Evolutionary conservation across 2,888 invertebrate species (phyloP).

Genomic region (Timema podura): DNA sequence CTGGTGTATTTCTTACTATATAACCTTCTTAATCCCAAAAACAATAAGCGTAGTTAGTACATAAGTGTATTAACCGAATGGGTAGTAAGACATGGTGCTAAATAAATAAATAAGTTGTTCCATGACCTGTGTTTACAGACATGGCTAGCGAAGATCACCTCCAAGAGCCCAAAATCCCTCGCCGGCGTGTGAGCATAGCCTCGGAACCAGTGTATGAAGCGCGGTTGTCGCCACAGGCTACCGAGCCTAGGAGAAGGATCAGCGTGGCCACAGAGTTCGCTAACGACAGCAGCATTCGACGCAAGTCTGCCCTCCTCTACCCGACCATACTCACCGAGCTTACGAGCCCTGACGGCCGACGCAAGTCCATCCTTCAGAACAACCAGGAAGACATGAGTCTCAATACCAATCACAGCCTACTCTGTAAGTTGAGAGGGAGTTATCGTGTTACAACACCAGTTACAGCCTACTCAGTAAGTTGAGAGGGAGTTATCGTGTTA

Average conservation of each 20-base stretch:
- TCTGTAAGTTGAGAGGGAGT: too few relatives aligned
- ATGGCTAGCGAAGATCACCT: conserved; percentile 20
- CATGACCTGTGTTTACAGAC: background rate
- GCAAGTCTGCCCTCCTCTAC: background rate
- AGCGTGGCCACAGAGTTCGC: conserved; percentile 19
- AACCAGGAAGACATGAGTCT: too few relatives aligned
- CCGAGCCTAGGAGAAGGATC: conserved; percentile 19
- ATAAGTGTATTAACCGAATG: too few relatives aligned
- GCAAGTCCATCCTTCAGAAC: conserved; percentile 41
- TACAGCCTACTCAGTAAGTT: too few relatives aligned
- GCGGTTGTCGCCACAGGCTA: conserved; percentile 44
- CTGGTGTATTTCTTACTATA: too few relatives aligned
- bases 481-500: too few relatives aligned
- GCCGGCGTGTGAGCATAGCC: conserved; percentile 60
- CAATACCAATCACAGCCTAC: too few relatives aligned
- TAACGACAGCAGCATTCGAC: background rate
- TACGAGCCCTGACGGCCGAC: conserved; percentile 38
- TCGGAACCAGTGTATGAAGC: conserved; percentile 52
- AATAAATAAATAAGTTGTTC: too few relatives aligned
- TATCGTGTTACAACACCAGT: too few relatives aligned
- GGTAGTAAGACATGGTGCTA: too few relatives aligned
- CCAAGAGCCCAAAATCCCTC: conserved; percentile 46
- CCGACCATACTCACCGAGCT: conserved; percentile 38
- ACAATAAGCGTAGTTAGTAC: too few relatives aligned
- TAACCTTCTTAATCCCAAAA: too few relatives aligned